Conservation (phyloP, 2,888 invertebrate genomes). For the Pammene aurita region DNA sequence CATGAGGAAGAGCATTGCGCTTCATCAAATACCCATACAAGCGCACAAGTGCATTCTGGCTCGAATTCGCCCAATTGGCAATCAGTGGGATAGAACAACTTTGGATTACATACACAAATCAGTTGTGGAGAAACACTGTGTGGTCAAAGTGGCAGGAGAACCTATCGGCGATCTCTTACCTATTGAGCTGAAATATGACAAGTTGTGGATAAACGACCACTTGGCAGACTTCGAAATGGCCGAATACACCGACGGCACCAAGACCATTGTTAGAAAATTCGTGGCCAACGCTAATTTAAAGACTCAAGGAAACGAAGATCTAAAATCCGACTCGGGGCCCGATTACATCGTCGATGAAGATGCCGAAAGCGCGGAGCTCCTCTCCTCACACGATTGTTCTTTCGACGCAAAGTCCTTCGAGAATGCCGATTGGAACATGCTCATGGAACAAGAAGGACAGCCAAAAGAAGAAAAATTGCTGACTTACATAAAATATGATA, state of each 20-base stretch:
- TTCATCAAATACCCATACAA: constrained; percentile 86
- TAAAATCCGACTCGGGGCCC: constrained; percentile 61
- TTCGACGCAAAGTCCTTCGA: constrained; percentile 52
- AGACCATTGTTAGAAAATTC: constrained; percentile 59
- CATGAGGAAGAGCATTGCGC: constrained; percentile 85
- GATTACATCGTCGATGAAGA: constrained; percentile 68
- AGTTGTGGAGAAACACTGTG: constrained; percentile 83
- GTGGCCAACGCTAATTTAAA: constrained; percentile 45
- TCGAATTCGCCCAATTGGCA: constrained; percentile 60
- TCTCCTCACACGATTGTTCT: constrained; percentile 52
- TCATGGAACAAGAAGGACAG: constrained; percentile 61
- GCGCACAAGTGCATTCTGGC: constrained; percentile 84
- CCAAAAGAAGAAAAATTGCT: constrained; percentile 49
- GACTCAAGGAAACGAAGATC: constrained; percentile 35
- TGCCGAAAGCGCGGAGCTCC: constrained; percentile 45
- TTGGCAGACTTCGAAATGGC: constrained; percentile 76
- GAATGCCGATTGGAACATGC: constrained; percentile 63
- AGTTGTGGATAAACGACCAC: constrained; percentile 74
- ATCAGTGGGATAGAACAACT: constrained; percentile 76
- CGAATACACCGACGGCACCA: constrained; percentile 63
- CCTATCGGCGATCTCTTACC: constrained; percentile 60
- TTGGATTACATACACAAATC: constrained; percentile 85
- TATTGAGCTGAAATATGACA: constrained; percentile 67
- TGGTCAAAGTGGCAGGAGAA: constrained; percentile 72
- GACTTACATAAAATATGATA: constrained; percentile 53